These are phyloP conservation scores for Fulmarus glacialis DNA, from an alignment of 2,113 vertebrate species.

Conservation along the genomic window DNA sequence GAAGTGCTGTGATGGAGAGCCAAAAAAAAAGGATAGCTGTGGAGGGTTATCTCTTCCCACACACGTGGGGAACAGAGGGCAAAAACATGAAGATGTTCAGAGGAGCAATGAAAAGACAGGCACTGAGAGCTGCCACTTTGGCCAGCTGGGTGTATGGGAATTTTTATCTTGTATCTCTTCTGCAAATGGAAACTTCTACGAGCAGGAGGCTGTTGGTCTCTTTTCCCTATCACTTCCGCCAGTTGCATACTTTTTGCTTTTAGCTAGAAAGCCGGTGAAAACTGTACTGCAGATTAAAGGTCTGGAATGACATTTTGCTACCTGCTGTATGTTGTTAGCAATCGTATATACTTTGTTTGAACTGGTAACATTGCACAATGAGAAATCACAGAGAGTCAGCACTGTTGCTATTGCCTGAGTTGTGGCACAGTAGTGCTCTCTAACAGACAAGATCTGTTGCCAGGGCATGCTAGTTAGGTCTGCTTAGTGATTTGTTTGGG, in stretches of 20 bases:
- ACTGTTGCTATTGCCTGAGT: background rate
- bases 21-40: background rate
- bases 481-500: constrained; percentile 2
- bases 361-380: background rate
- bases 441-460: background rate
- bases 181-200: background rate
- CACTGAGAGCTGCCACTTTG: background rate
- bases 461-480: background rate
- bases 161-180: background rate
- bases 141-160: background rate
- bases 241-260: background rate
- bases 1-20: background rate
- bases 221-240: background rate
- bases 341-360: background rate
- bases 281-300: background rate
- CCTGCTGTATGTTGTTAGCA: background rate
- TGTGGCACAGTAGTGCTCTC: background rate
- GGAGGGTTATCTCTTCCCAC: background rate
- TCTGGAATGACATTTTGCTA: background rate
- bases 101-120: background rate
- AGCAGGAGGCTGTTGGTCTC: background rate
- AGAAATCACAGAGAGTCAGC: background rate
- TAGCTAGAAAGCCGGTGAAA: background rate
- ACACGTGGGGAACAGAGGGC: background rate
- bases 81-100: background rate